Evolutionary conservation across 2,113 vertebrate genomes (phyloP), one percentile per base, ranked within the genome.

Genomic region (Nycticebus coucang): DNA sequence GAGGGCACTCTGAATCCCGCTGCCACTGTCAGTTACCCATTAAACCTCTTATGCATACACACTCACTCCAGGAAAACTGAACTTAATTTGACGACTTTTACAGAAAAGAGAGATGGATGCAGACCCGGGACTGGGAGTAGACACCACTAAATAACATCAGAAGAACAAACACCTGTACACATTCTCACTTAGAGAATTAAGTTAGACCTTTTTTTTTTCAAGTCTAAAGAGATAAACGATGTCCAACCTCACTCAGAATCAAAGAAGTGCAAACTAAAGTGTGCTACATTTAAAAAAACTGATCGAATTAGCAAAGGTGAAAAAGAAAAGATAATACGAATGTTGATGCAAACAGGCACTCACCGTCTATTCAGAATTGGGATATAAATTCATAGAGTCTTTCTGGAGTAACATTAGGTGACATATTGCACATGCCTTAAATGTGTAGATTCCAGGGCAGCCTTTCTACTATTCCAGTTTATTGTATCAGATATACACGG

Each of bases 1-100:
- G 94, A 97, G 96, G 98, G 96, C 84, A 97, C 96, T 97, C 97
- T 81, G 86, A 94, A 90, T 72, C 92, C 95, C 87, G 89, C 91
- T 41, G 78, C 55, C 98, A 94, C 97, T 98, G 96, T 97, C 97
- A 98, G 97, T 84, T 97, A 97, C 97, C 96, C 97, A 97, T 96
- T 97, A 94, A 96, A 92, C 94, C 91, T 98, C 94, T 95, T 96
- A 95, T 78, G 82, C 94, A 87, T 91, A 80, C 35, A 85, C 26
- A 69, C 71, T 74, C 60, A 55, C 86, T 97, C 97, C 95, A 94
- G 80, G 60, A 94, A 91, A 95, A 74, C 53, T 37, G 30, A 68
- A 75, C 79, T 93, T 79, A 87, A 95, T 89, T 74, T 82, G 55
- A 69, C 68, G 82, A 50, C 79, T 94, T 83, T 62, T 62, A 69